Conservation (phyloP, 2,888 invertebrate species). For the Phragmatobia fuliginosa region DNA sequence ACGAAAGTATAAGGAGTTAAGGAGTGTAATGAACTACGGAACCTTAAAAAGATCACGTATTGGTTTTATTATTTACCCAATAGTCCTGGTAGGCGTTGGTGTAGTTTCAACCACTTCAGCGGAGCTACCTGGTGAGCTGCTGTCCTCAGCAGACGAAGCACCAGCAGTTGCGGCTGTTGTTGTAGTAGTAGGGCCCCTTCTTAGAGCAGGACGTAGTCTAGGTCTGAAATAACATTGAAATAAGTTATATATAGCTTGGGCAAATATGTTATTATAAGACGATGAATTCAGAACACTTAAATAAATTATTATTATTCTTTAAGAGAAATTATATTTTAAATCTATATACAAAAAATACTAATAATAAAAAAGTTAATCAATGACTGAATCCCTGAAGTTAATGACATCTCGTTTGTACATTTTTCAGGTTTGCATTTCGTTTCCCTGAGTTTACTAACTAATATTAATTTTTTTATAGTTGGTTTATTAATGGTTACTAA, state of each 20-base stretch:
- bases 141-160: slow-evolving; percentile 65
- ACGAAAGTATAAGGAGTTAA: too few relatives aligned
- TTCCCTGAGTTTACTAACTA: neutral
- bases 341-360: too few relatives aligned
- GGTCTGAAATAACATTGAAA: slow-evolving; percentile 58
- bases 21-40: too few relatives aligned
- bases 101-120: slow-evolving; percentile 78
- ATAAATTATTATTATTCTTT: neutral
- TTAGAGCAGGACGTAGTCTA: slow-evolving; percentile 81
- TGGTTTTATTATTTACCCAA: slow-evolving; percentile 64
- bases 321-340: neutral
- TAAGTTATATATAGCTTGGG: neutral
- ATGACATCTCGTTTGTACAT: too few relatives aligned
- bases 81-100: slow-evolving; percentile 68
- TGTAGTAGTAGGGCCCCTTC: slow-evolving; percentile 64
- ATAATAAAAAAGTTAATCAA: too few relatives aligned
- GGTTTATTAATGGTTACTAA: neutral
- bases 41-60: too few relatives aligned
- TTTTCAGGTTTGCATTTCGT: neutral
- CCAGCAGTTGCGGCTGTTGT: slow-evolving; percentile 65
- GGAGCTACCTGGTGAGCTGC: slow-evolving; percentile 63
- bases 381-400: too few relatives aligned
- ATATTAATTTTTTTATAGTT: too few relatives aligned
- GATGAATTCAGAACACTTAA: neutral
- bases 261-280: neutral